Base-by-base conservation (phyloP, 1,140 invertebrate species). In the Ruditapes philippinarum region DNA sequence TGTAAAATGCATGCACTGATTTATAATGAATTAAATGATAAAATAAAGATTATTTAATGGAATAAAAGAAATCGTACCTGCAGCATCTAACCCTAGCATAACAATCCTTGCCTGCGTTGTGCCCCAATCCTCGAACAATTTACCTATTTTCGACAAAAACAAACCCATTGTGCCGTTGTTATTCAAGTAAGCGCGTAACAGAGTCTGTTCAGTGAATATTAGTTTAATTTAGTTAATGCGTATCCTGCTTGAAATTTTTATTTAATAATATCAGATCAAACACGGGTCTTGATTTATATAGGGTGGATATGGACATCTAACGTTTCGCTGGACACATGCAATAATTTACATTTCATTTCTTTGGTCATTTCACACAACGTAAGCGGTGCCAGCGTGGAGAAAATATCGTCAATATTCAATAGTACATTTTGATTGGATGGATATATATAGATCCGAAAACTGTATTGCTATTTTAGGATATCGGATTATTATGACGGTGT, bases 21-120 rank as follows among this genome's bases (percentile, higher is more conserved):
- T 11, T 70, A 1, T 70, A 33, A 25, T 9, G 31, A 17, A 70
- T 28, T 17, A 19, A 19, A 70, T 33, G 19, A 17, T 38, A 31
- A 70, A 70, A 12, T 12, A 9, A 68, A 25, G 31, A 25, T 25
- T 9, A 68, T 25, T 33, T 11, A 9, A 22, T 51, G 22, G 49
- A n/a, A n/a, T n/a, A n/a, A 22, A n/a, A 25, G 25, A 74, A 49
- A n/a, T 5, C 5, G 12, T 94, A 92, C 95, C 95, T 79, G 95
- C 95, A 62, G 93, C 94, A 88, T 96, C 95, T 42, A 96, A 86
- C 40, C 95, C 95, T 3, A 96, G 74, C 93, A 96, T 93, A 4
- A 95, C 70, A 73, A 96, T 95, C 62, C 94, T 86, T 28, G 92
- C 91, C 25, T 93, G 93, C 9, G 89, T 84, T 7, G 70, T 89